A percentile compares a stretch with the other conserved stretches of the same genome.
These are phyloP conservation scores for Cantharis rustica DNA, from an alignment of 2,888 invertebrate species.

Conservation along the genomic window DNA sequence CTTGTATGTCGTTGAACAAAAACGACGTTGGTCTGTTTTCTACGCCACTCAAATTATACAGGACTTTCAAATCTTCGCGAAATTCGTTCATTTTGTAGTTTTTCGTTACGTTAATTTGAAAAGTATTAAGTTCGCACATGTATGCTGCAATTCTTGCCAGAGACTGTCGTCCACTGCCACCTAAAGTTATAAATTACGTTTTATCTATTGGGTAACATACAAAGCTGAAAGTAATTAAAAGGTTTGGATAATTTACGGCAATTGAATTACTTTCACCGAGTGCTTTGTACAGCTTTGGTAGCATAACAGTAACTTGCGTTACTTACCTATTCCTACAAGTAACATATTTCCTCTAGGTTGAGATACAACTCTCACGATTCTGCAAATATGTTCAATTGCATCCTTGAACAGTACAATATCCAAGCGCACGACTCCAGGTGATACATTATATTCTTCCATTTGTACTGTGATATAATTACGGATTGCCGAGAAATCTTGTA, in stretches of 20 bases:
- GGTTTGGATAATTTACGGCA: too few species aligned
- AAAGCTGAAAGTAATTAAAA: too few species aligned
- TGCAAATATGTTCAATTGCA: constrained; percentile 83
- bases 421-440: constrained; percentile 78
- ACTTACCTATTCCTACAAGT: constrained; percentile 76
- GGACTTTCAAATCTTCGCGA: constrained; percentile 76
- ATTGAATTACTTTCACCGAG: too few species aligned
- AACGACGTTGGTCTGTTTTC: constrained; percentile 77
- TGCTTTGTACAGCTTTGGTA: too few species aligned
- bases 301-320: too few species aligned
- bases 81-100: constrained; percentile 79
- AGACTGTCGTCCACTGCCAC: constrained; percentile 85
- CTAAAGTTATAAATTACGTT: constrained; percentile 48
- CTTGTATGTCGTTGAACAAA: constrained; percentile 85
- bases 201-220: too few species aligned
- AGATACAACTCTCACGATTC: constrained; percentile 81
- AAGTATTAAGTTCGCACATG: constrained; percentile 78
- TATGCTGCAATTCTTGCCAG: constrained; percentile 77
- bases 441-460: constrained; percentile 79
- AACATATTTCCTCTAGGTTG: constrained; percentile 84
- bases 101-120: constrained; percentile 80
- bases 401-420: constrained; percentile 85
- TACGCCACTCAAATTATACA: constrained; percentile 76
- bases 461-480: constrained; percentile 60
- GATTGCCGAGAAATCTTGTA: constrained; percentile 65